Percentiles rank a stretch among this genome's conserved stretches.
Evolutionary conservation across 2,113 vertebrate species (phyloP).

Genomic region (Cyphomyrus plagiostoma): DNA sequence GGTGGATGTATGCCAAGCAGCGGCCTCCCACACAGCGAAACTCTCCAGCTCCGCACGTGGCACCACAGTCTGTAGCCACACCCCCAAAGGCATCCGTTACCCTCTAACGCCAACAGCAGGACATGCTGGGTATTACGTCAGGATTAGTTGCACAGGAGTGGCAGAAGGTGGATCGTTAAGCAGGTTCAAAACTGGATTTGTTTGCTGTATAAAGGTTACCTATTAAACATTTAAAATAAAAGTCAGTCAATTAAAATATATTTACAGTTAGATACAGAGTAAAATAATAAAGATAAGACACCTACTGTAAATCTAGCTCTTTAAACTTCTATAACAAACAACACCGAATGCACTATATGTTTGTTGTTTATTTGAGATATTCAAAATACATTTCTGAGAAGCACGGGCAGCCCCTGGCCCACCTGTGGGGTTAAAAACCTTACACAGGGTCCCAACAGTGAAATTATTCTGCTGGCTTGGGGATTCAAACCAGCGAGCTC

Average conservation of each 20-base stretch:
- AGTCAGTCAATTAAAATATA: neutral
- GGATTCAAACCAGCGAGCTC: neutral
- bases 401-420: neutral
- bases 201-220: neutral
- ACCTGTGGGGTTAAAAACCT: neutral
- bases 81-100: neutral
- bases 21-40: conserved; percentile 64
- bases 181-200: too few relatives aligned
- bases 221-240: neutral
- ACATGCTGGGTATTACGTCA: neutral
- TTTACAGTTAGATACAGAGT: neutral
- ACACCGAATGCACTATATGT: neutral
- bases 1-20: conserved; percentile 67
- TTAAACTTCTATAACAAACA: neutral
- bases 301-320: neutral
- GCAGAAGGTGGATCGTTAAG: neutral
- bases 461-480: neutral
- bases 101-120: neutral
- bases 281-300: neutral
- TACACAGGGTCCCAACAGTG: neutral
- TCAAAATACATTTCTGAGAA: neutral
- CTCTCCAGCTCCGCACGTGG: conserved; percentile 63
- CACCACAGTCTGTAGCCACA: conserved; percentile 64
- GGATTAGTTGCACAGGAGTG: neutral
- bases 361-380: neutral